phyloP scores from a whole-genome alignment of 2,888 invertebrate species.

The Xestia sexstrigata region DNA sequence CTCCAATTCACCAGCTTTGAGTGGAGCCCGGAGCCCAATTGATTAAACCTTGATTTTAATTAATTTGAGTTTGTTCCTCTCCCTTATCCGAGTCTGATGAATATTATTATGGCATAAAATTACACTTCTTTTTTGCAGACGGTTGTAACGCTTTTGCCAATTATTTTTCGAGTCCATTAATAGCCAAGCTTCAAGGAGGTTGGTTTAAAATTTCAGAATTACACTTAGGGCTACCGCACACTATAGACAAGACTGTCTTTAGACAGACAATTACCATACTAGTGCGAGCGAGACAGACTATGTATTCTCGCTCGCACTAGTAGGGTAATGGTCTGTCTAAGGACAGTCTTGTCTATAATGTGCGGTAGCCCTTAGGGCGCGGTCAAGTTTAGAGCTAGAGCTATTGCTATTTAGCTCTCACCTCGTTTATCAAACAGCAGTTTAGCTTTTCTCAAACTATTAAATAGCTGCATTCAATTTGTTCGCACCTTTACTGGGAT shows the following conservation, averaged over 20 bases:
- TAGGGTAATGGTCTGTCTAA: no score
- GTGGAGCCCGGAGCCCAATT: conserved; percentile 26
- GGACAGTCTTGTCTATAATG: no score
- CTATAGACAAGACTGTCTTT: no score
- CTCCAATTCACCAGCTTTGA: conserved; percentile 24
- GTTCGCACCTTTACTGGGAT: background rate
- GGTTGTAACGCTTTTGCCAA: background rate
- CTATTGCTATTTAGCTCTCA: background rate
- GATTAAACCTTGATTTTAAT: conserved; percentile 30
- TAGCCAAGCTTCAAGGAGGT: conserved; percentile 6
- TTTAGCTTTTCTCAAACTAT: background rate
- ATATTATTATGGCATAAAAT: background rate
- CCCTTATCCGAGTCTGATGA: conserved; percentile 18
- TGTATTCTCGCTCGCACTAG: no score
- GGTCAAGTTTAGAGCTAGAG: background rate
- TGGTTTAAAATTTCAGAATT: conserved; percentile 10
- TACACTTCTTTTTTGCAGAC: background rate
- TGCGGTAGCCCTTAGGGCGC: no score
- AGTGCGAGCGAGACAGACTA: no score
- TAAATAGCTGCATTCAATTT: background rate
- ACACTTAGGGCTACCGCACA: background rate
- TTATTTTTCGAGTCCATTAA: background rate
- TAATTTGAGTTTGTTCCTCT: conserved; percentile 23
- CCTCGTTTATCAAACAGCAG: background rate
- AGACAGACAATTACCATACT: no score